Conservation (phyloP, 2,113 vertebrate species). For the Penelope pileata region DNA sequence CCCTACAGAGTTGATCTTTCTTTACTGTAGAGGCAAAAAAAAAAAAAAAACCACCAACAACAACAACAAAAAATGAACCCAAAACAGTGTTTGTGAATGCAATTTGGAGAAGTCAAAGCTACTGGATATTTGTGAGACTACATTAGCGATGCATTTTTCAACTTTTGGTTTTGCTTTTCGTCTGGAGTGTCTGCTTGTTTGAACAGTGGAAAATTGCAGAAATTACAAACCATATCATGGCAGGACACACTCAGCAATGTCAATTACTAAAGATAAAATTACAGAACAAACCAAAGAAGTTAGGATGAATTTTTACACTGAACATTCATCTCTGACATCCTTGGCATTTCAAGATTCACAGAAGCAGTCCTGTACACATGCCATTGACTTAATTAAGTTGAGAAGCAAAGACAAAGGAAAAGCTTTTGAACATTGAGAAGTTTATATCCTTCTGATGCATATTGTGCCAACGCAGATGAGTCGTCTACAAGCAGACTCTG, state of each 20-base stretch:
- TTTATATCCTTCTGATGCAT: neutral
- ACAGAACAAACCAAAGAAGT: neutral
- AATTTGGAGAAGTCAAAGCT: neutral
- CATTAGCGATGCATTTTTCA: neutral
- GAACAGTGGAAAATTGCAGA: neutral
- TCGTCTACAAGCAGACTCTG: neutral
- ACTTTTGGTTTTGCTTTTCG: neutral
- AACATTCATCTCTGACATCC: neutral
- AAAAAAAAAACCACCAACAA: neutral
- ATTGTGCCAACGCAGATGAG: accelerated
- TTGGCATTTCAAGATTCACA: neutral
- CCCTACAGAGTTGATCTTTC: neutral
- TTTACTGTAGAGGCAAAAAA: accelerated
- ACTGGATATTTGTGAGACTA: neutral
- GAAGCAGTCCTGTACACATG: neutral
- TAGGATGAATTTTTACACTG: neutral
- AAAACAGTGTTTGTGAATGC: neutral
- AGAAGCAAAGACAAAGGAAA: neutral
- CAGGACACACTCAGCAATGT: neutral
- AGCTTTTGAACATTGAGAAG: neutral
- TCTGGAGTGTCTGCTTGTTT: neutral
- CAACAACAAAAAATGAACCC: neutral
- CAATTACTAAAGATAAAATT: neutral
- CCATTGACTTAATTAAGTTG: neutral
- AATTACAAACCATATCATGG: neutral